A percentile compares a stretch with the other conserved stretches of the same genome.
Evolutionary conservation across 2,888 invertebrate genomes (phyloP).

Genomic region (Monopis laevigella): DNA sequence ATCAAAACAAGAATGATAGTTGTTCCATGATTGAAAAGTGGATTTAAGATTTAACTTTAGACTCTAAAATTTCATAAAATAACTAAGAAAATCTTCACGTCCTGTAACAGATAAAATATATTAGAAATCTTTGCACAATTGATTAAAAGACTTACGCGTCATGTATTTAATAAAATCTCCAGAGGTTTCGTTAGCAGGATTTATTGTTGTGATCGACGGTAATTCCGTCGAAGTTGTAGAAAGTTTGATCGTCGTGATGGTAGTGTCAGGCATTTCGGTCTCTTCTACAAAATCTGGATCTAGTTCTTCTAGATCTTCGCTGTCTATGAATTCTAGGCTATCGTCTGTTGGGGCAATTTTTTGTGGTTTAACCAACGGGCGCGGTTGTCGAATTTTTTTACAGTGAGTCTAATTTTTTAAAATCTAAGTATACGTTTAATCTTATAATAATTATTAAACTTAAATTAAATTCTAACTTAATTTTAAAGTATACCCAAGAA

Average conservation of each 20-base stretch:
- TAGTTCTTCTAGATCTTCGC: constrained; percentile 3
- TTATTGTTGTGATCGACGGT: not conserved
- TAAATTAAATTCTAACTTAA: no score
- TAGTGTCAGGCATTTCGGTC: constrained; percentile 1
- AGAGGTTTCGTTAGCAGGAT: constrained; percentile 16
- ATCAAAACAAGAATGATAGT: no score
- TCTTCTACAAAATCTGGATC: no score
- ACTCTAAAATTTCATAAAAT: no score
- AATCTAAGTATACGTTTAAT: no score
- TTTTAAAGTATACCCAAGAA: no score
- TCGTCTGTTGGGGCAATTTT: constrained; percentile 46
- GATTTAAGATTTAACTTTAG: no score
- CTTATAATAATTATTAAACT: no score
- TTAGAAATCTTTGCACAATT: constrained; percentile 12
- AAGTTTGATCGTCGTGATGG: no score
- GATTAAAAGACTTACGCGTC: constrained; percentile 54
- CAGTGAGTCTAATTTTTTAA: not conserved
- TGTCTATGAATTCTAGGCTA: not conserved
- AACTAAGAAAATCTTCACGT: constrained; percentile 4
- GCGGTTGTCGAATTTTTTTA: constrained; percentile 56
- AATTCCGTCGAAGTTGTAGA: not conserved
- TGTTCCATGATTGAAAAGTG: no score
- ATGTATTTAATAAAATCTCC: constrained; percentile 49
- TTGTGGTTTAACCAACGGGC: constrained; percentile 27
- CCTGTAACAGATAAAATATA: constrained; percentile 40